These are phyloP conservation scores for Solen grandis DNA, from an alignment of 1,140 invertebrate genomes.

Conservation along the genomic window DNA sequence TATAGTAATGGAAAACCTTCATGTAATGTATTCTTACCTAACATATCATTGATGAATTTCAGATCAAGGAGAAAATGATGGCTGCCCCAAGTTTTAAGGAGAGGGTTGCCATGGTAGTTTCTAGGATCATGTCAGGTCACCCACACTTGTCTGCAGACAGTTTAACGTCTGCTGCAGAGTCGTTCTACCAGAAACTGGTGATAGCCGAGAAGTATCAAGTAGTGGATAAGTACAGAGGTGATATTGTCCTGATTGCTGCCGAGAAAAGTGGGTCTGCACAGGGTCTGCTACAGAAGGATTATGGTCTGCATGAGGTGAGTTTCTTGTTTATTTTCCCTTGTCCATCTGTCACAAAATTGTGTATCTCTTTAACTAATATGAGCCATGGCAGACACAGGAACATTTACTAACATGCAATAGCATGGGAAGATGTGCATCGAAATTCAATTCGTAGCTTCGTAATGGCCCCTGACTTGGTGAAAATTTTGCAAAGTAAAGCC, in stretches of 20 bases:
- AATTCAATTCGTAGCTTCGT: too few relatives aligned
- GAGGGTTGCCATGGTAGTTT: conserved; percentile 46
- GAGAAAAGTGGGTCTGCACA: conserved; percentile 44
- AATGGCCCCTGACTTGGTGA: too few relatives aligned
- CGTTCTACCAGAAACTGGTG: conserved; percentile 62
- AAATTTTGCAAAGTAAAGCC: too few relatives aligned
- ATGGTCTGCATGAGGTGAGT: conserved; percentile 65
- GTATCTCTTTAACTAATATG: neutral
- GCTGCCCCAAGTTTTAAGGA: conserved; percentile 58
- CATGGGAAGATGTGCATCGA: too few relatives aligned
- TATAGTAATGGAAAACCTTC: too few relatives aligned
- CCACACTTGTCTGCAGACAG: conserved; percentile 42
- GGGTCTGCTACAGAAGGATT: conserved; percentile 57
- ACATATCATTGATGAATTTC: too few relatives aligned
- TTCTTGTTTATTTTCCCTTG: neutral
- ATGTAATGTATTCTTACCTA: too few relatives aligned
- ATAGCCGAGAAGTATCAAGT: conserved; percentile 64
- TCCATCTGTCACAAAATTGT: neutral
- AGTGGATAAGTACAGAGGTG: conserved; percentile 11
- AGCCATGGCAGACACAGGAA: neutral
- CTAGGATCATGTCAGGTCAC: conserved; percentile 52
- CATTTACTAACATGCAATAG: too few relatives aligned
- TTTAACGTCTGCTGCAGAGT: conserved; percentile 47
- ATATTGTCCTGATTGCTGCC: conserved; percentile 58
- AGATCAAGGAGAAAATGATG: too few relatives aligned